Evolutionary conservation across 2,113 vertebrate species (phyloP), one percentile per base, ranked within the genome.

Genomic region (Bos javanicus): DNA sequence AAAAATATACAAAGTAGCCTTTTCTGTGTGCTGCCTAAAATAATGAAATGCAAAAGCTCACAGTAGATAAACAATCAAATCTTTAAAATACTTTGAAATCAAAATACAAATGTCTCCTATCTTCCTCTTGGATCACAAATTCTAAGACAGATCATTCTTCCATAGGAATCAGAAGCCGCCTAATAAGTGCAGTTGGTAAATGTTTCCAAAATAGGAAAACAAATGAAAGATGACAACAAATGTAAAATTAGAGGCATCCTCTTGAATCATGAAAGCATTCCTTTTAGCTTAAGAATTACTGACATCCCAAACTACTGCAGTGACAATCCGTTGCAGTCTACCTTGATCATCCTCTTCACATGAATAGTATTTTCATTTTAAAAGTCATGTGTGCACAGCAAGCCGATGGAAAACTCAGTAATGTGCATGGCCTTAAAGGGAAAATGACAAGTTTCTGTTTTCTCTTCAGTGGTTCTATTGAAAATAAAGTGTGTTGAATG

Each of bases 321-420:
- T 48, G 59, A 56, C 60, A 87, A n/a, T n/a, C 62, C 0, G 4
- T 30, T 30, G 48, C 3, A 21, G 43, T 60, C 25, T 43, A 57
- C 50, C 85, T 94, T 95, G 57, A 90, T 88, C 82, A 81, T 17
- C 23, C n/a, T 54, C 25, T 59, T 93, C 50, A 86, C 36, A 91
- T 50, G 95, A 80, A 46, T 15, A 94, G 48, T 21, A 84, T 84
- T 91, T 94, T 89, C 28, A 81, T 87, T 94, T 95, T 91, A 85
- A 91, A 96, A 94, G 30, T 71, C 81, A 62, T 48, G 5, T 83
- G 62, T 96, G n/a, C 64, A 80, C 83, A 90, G 50, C 16, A 87
- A 84, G 46, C 7, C 50, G 15, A 33, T 80, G 46, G 87, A 84
- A 97, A 97, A 48, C 33, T 90, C 80, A 86, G 67, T 54, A 84